Base-by-base conservation (phyloP, 2,113 vertebrate species). In the Chloroceryle aenea region DNA sequence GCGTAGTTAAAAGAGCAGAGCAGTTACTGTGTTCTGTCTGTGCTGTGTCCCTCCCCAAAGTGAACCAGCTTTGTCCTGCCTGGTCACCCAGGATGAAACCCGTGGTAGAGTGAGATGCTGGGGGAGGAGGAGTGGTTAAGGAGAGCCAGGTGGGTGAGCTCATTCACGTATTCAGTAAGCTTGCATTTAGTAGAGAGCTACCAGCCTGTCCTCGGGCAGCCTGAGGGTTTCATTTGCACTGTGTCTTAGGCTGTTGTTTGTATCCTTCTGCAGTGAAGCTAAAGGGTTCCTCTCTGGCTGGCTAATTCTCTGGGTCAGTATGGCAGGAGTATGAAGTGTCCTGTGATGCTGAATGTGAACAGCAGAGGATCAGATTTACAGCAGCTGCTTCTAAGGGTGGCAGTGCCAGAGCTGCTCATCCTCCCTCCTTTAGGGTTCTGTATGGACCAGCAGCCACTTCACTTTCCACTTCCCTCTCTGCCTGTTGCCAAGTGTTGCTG, bases 91-190 rank as follows among this genome's bases (percentile, higher is more conserved):
- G 53, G 47, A 26, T 8, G 67, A 25, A 25, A 8, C 20, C 67
- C 25, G 14, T 27, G 34, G 1, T 1, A 56, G 27, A 5, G 34
- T 48, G 75, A 87, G 67, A 8, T 17, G 0, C 0, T 10, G 52
- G 8, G 32, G 27, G 20, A 48, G 34, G 48, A 42, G 17, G n/a
- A 18, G 23, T 7, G n/a, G 26, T 15, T 10, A 5, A 47, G 36
- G 36, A 32, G 16, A 74, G 45, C 29, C 40, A 29, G 29, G 25
- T 40, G 7, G 42, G 61, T 17, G 29, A 72, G 66, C 52, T 83
- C 30, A 0, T 7, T 20, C 2, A 1, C 30, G 16, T 21, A 13
- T 5, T 2, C 10, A 20, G 67, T 17, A 3, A 10, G 7, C 14
- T 38, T 42, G 61, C 72, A 74, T 1, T 8, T 42, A 5, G 7